Evolutionary conservation across 2,888 invertebrate species (phyloP).

Genomic region (Notocelia uddmanniana): DNA sequence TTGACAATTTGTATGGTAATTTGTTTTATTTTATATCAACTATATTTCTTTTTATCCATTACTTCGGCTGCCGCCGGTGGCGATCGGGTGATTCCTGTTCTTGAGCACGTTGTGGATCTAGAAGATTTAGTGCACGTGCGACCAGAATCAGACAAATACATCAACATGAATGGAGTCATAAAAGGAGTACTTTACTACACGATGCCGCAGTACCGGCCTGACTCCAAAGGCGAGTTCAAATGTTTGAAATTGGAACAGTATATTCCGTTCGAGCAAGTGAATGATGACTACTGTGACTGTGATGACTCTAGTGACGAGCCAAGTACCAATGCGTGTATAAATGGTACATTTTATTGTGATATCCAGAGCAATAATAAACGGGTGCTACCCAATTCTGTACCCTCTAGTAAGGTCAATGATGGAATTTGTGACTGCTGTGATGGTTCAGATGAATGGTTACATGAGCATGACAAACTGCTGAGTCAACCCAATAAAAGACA

Average conservation of each 20-base stretch:
- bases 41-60: slow-evolving; percentile 76
- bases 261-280: slow-evolving; percentile 82
- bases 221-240: slow-evolving; percentile 70
- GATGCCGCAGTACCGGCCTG: slow-evolving; percentile 73
- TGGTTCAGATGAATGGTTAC: slow-evolving; percentile 94
- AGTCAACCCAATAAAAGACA: slow-evolving; percentile 66
- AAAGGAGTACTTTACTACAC: slow-evolving; percentile 72
- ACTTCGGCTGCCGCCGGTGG: slow-evolving; percentile 63
- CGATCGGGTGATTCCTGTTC: slow-evolving; percentile 62
- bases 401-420: slow-evolving; percentile 95
- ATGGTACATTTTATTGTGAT: slow-evolving; percentile 93
- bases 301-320: slow-evolving; percentile 91
- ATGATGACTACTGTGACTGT: slow-evolving; percentile 96
- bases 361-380: slow-evolving; percentile 76
- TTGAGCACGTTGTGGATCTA: slow-evolving; percentile 59
- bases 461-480: slow-evolving; percentile 58
- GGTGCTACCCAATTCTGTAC: slow-evolving; percentile 75
- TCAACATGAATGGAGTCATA: slow-evolving; percentile 74
- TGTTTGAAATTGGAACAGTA: slow-evolving; percentile 72
- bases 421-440: slow-evolving; percentile 98
- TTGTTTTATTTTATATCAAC: slow-evolving; percentile 75
- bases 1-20: slow-evolving; percentile 67
- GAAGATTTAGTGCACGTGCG: slow-evolving; percentile 62
- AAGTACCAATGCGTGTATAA: slow-evolving; percentile 95
- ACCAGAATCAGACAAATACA: slow-evolving; percentile 72